phyloP scores from a whole-genome alignment of 2,113 vertebrate species.

The Apodemus speciosus region DNA sequence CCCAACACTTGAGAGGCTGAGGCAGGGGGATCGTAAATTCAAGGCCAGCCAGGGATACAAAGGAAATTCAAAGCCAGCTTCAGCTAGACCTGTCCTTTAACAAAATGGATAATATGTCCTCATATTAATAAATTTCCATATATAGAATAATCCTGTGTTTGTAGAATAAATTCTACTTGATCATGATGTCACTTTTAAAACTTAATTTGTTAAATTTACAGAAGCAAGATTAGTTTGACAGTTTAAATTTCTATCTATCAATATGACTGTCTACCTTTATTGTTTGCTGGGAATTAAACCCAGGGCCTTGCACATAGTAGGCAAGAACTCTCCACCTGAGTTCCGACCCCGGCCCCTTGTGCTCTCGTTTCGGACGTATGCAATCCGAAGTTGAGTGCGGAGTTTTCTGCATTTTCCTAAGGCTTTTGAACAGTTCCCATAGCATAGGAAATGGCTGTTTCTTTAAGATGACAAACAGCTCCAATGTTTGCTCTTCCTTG shows the following conservation, averaged over 20 bases:
- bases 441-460: neutral
- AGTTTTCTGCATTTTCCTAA: neutral
- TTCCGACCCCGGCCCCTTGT: neutral
- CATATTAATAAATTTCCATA: neutral
- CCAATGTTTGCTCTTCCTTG: neutral
- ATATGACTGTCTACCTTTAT: neutral
- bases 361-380: neutral
- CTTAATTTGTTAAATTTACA: neutral
- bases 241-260: neutral
- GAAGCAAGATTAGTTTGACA: conserved; percentile 34
- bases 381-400: neutral
- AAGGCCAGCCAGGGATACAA: neutral
- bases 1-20: neutral
- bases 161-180: conserved; percentile 14
- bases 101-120: neutral
- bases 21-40: neutral
- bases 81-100: neutral
- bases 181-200: neutral
- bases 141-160: neutral
- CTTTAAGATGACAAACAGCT: neutral
- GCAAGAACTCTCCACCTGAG: too few species aligned
- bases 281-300: neutral
- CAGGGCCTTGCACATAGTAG: neutral
- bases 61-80: neutral
- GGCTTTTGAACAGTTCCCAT: neutral